Evolutionary conservation across 1,140 invertebrate species (phyloP).

Genomic region (Halesus radiatus): DNA sequence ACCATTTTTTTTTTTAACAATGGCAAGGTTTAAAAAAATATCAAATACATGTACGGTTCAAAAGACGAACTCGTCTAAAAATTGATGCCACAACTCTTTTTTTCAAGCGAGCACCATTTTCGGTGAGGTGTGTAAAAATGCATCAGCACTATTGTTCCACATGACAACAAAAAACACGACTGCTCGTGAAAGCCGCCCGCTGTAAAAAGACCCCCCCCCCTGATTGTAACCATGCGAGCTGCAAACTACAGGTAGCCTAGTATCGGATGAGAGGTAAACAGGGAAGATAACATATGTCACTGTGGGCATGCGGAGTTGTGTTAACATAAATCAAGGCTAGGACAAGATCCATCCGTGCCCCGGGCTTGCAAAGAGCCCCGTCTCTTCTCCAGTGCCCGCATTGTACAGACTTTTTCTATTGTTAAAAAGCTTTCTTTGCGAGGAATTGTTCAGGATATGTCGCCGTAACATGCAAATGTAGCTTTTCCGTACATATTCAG

Average conservation of each 20-base stretch:
- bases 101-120: too few relatives aligned
- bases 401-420: conserved; percentile 22
- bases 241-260: background rate
- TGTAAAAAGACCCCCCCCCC: background rate
- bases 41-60: too few relatives aligned
- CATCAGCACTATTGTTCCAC: too few relatives aligned
- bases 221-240: background rate
- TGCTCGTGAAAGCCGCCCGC: background rate
- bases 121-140: too few relatives aligned
- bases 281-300: conserved; percentile 16
- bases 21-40: too few relatives aligned
- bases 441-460: conserved; percentile 24
- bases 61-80: too few relatives aligned
- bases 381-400: background rate
- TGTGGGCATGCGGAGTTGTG: conserved; percentile 30
- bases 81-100: too few relatives aligned
- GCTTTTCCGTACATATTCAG: conserved; percentile 21
- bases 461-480: conserved; percentile 12
- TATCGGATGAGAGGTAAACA: background rate
- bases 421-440: conserved; percentile 22
- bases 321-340: conserved; percentile 47
- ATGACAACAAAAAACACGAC: too few relatives aligned
- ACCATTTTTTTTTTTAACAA: too few relatives aligned
- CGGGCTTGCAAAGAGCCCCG: background rate
- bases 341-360: background rate